Base-by-base conservation (phyloP, 2,113 vertebrate genomes). In the Apodemus sylvaticus region DNA sequence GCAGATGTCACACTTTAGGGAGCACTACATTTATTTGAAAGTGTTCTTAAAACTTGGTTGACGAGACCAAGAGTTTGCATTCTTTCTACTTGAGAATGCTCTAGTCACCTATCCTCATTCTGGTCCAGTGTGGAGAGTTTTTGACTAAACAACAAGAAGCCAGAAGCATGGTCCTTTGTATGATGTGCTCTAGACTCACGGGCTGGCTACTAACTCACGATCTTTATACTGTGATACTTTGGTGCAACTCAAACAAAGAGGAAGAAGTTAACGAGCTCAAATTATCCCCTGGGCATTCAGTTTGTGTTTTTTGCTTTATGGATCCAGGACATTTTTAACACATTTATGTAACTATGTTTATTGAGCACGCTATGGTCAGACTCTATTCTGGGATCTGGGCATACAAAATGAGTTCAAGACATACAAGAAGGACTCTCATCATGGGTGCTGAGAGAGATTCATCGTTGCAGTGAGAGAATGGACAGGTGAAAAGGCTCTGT, bases 251-350 rank as follows among this genome's bases (percentile, higher is more conserved):
- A 94, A 68, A 66, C 13, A 93, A 86, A 81, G 12, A 91, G 55
- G 82, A 73, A 66, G 55, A 93, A 78, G 34, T 81, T 74, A 94
- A 39, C 14, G 89, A 89, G 55, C 62, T 81, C 79, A 91, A 87
- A 81, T 53, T 93, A 62, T 83, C 55, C 74, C 20, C n/a, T 86
- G 22, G 86, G 68, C 86, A 94, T 3, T 55, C 51, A 24, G 14
- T 89, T 89, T 86, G 39, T 64, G 31, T 62, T 83, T 86, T 86
- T 86, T 77, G 17, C 71, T 74, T 93, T 94, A 26, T 24, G 71
- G 26, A 68, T 78, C 29, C 36, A 89, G 70, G 82, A 34, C 24
- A 34, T 48, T 83, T 95, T 74, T 39, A 94, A 92, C 60, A 91
- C 68, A 85, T 79, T 39, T 51, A 81, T 39, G 53, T 51, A 74